Evolutionary conservation across 2,797 vertebrate genomes (phyloP), one percentile per base, ranked within the genome.

Genomic region (Gallinago nigripennis): DNA sequence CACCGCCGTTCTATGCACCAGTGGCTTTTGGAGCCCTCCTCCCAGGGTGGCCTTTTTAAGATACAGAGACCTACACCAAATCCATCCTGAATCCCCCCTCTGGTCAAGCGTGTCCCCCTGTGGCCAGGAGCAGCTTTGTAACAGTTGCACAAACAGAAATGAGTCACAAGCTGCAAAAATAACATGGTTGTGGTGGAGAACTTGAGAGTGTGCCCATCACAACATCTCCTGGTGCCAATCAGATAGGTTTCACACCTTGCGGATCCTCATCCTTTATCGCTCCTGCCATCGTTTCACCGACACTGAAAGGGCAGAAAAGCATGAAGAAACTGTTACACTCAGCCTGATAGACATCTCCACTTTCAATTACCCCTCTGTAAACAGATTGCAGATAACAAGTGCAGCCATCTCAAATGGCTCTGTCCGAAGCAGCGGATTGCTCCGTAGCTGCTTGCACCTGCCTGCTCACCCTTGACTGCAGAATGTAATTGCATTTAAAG

Each of bases 321-420:
- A 63, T 76, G 80, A 95, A 90, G 51, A 90, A 84, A 95, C 58
- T 56, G 82, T 93, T 96, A 92, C 88, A 57, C 79, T 94, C 64
- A 79, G 76, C 78, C 82, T 93, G 90, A 90, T 89, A 80, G 78
- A 92, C 90, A 95, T 85, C 91, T 92, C 68, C 57, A 50, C 86
- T 88, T 93, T 95, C 95, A 95, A 85, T 93, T 91, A 85, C 71
- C 72, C 20, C 41, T 90, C 57, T 86, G 91, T 86, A 96, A 95
- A 95, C 89, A 94, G 92, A 94, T 64, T 88, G 87, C 16, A 85
- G 85, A 90, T 94, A 90, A 92, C 61, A 45, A 87, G 81, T 33
- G 88, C 66, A 95, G 69, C 88, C 70, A 24, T 83, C 72, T 88
- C 90, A 21, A 48, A 69, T 70, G 63, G 70, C 95, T 87, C 72